Evolutionary conservation across 2,113 vertebrate genomes (phyloP).

Genomic region (Phaethon lepturus): DNA sequence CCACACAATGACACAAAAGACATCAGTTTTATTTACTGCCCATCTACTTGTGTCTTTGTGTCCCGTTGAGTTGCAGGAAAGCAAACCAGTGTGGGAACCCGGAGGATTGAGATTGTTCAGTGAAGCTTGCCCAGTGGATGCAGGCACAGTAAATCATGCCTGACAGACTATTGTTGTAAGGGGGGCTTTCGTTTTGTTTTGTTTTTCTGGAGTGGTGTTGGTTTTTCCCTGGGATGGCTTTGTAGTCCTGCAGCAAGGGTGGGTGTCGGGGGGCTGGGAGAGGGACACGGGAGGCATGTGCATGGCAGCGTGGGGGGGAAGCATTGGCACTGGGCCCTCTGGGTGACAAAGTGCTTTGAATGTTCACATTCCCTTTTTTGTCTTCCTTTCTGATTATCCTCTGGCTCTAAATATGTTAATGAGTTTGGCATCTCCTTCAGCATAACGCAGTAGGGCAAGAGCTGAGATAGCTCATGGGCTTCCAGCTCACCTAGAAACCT

Average conservation of each 20-base stretch:
- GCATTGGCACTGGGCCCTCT: background rate
- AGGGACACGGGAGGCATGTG: background rate
- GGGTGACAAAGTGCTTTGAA: background rate
- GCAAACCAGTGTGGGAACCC: conserved; percentile 57
- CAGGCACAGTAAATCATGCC: conserved; percentile 72
- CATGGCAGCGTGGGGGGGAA: background rate
- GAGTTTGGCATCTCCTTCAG: background rate
- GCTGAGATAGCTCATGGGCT: background rate
- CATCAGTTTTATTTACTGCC: conserved; percentile 70
- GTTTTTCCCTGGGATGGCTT: conserved; percentile 21
- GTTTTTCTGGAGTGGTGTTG: background rate
- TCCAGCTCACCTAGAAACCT: background rate
- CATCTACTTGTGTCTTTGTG: conserved; percentile 70
- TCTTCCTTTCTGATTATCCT: background rate
- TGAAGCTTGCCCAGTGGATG: conserved; percentile 64
- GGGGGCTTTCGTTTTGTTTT: conserved; percentile 28
- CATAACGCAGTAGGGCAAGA: background rate
- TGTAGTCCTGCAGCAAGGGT: background rate
- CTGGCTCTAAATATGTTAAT: background rate
- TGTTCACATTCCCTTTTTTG: background rate
- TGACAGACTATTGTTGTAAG: conserved; percentile 72
- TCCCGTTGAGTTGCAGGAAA: conserved; percentile 32
- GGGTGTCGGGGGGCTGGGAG: background rate
- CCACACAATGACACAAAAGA: conserved; percentile 69
- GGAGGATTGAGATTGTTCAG: conserved; percentile 61